Evolutionary conservation across 2,888 invertebrate species (phyloP).

Genomic region (Drosophila parthenogenetica): DNA sequence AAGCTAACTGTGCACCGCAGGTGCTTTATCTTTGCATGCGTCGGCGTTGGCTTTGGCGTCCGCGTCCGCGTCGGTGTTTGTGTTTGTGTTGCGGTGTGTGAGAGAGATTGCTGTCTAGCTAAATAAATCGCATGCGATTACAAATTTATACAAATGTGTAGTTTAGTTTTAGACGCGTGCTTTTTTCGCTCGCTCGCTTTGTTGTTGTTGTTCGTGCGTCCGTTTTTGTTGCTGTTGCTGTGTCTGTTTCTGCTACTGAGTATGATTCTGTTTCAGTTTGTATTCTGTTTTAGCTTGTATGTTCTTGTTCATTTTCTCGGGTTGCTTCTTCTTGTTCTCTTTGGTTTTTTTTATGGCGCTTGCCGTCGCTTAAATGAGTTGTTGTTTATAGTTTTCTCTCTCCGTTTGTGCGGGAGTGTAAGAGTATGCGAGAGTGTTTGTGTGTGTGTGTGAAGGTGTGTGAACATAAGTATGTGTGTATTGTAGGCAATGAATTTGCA

Average conservation of each 20-base stretch:
- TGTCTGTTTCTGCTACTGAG: constrained; percentile 15
- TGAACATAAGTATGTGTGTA: no score
- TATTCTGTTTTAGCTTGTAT: constrained; percentile 6
- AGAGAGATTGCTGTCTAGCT: constrained; percentile 52
- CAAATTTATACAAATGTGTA: constrained; percentile 57
- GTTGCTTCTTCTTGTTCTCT: constrained; percentile 27
- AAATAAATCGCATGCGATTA: constrained; percentile 79
- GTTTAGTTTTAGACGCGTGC: constrained; percentile 40
- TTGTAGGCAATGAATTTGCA: constrained; percentile 67
- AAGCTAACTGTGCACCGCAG: constrained; percentile 29
- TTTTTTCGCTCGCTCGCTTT: constrained; percentile 23
- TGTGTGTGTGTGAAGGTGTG: constrained; percentile 40
- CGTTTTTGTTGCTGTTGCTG: constrained; percentile 15
- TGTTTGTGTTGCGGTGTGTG: constrained; percentile 19
- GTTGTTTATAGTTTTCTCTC: constrained; percentile 60
- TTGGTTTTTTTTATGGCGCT: constrained; percentile 44
- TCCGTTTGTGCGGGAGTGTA: constrained; percentile 18
- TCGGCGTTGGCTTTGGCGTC: neutral
- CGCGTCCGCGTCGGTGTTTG: neutral
- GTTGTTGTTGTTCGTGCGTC: constrained; percentile 10
- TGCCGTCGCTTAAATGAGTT: constrained; percentile 72
- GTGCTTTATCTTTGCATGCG: constrained; percentile 8
- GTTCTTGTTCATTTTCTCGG: constrained; percentile 34
- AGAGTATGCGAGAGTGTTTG: constrained; percentile 2
- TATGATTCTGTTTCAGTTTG: constrained; percentile 11